A percentile compares a stretch with the other conserved stretches of the same genome.
Evolutionary conservation across 2,888 invertebrate genomes (phyloP).

Genomic region (Ophion ellenae): DNA sequence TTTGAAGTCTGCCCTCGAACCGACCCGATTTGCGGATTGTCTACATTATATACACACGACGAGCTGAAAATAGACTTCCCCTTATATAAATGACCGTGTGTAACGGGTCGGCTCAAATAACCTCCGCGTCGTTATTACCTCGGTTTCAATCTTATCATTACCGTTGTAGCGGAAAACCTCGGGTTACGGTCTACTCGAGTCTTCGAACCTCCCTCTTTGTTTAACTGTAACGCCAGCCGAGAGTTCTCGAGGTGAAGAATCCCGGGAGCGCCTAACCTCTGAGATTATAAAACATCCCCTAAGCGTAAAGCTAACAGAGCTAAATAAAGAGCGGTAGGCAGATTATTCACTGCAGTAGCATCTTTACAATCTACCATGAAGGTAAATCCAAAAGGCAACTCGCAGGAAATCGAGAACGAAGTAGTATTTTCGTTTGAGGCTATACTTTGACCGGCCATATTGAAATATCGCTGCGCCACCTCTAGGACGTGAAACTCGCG

Average conservation of each 20-base stretch:
- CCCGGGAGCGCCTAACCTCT: background rate
- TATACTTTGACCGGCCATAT: no score
- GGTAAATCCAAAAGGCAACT: no score
- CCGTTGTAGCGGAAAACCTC: constrained; percentile 34
- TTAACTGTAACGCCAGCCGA: no score
- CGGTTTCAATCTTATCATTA: constrained; percentile 31
- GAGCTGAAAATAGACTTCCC: background rate
- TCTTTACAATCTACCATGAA: no score
- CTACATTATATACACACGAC: background rate
- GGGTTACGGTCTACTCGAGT: background rate
- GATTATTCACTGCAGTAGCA: no score
- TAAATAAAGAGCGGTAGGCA: no score
- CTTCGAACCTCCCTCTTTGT: background rate
- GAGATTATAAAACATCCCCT: background rate
- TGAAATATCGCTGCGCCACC: no score
- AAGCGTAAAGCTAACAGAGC: background rate
- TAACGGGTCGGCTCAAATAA: constrained; percentile 11
- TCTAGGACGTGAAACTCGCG: no score
- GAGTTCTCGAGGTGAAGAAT: background rate
- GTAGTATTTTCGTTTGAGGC: no score
- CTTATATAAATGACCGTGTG: background rate
- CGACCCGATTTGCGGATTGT: background rate
- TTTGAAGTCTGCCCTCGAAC: no score
- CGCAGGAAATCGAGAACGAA: no score
- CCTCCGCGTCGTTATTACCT: constrained; percentile 26